Conservation (phyloP, 2,888 invertebrate species). For the Furcula furcula region DNA sequence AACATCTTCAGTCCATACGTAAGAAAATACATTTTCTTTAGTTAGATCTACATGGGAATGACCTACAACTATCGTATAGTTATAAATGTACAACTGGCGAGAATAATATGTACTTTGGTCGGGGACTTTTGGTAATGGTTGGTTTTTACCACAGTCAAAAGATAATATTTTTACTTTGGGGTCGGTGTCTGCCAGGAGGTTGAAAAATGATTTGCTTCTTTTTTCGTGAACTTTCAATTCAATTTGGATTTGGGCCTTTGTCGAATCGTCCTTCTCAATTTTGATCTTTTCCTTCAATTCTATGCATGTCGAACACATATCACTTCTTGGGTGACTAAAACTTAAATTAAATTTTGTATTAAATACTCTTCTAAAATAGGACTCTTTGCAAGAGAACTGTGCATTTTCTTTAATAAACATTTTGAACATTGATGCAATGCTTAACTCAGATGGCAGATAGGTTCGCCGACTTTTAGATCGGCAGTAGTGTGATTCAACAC, state of each 20-base stretch:
- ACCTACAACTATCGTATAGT: constrained; percentile 11
- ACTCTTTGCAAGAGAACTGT: constrained; percentile 17
- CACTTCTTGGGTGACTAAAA: constrained; percentile 12
- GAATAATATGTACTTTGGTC: constrained; percentile 17
- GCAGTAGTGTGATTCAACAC: constrained; percentile 19
- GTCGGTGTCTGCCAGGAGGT: constrained; percentile 7
- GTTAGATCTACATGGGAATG: too few species aligned
- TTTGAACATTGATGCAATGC: constrained; percentile 18
- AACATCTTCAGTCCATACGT: too few species aligned
- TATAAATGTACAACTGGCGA: too few species aligned
- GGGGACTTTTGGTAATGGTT: too few species aligned
- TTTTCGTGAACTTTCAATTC: constrained; percentile 4
- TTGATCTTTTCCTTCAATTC: too few species aligned
- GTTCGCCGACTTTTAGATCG: constrained; percentile 17
- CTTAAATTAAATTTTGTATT: constrained; percentile 13
- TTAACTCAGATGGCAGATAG: constrained; percentile 15
- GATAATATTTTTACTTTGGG: constrained; percentile 9
- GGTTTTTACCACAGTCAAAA: constrained; percentile 16
- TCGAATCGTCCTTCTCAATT: constrained; percentile 8
- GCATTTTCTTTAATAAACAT: constrained; percentile 16
- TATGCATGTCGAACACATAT: constrained; percentile 14
- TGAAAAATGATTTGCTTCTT: constrained; percentile 6
- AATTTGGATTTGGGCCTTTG: constrained; percentile 4
- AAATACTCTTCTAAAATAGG: constrained; percentile 17
- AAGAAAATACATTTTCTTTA: too few species aligned